Evolutionary conservation across 1,140 invertebrate species (phyloP).

Genomic region (Papilio polytes): DNA sequence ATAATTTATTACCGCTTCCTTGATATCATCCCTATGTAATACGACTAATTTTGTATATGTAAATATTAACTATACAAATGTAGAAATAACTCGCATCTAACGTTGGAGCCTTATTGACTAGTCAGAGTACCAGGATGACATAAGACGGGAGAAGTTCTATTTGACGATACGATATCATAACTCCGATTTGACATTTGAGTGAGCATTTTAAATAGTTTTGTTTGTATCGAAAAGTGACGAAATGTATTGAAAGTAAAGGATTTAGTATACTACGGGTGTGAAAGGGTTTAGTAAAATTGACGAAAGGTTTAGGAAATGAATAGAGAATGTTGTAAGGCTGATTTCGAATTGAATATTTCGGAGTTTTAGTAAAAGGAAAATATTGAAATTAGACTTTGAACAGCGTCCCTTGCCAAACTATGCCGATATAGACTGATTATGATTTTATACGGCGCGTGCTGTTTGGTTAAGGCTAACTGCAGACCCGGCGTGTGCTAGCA

Average conservation of each 20-base stretch:
- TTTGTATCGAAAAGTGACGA: background rate
- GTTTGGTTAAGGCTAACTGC: conserved; percentile 14
- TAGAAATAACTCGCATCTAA: background rate
- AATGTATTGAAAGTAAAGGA: background rate
- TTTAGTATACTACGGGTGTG: background rate
- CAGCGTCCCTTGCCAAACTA: conserved; percentile 34
- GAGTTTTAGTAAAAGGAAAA: conserved; percentile 20
- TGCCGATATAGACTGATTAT: conserved; percentile 37
- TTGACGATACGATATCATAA: background rate
- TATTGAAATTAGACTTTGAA: conserved; percentile 16
- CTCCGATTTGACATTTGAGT: conserved; percentile 9
- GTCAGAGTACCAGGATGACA: conserved; percentile 12
- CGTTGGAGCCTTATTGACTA: background rate
- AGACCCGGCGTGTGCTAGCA: conserved; percentile 25
- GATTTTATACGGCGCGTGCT: conserved; percentile 21
- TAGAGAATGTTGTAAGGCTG: conserved; percentile 38
- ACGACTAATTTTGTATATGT: conserved; percentile 25
- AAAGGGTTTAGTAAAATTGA: background rate
- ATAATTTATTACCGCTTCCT: conserved; percentile 4
- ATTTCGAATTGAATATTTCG: conserved; percentile 27
- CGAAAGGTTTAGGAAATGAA: conserved; percentile 8
- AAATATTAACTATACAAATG: background rate
- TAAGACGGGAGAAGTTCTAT: background rate
- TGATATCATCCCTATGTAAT: background rate
- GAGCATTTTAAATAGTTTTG: conserved; percentile 7